These are phyloP conservation scores for Hippocampus barbouri DNA, from an alignment of 2,113 vertebrate species.

Conservation along the genomic window DNA sequence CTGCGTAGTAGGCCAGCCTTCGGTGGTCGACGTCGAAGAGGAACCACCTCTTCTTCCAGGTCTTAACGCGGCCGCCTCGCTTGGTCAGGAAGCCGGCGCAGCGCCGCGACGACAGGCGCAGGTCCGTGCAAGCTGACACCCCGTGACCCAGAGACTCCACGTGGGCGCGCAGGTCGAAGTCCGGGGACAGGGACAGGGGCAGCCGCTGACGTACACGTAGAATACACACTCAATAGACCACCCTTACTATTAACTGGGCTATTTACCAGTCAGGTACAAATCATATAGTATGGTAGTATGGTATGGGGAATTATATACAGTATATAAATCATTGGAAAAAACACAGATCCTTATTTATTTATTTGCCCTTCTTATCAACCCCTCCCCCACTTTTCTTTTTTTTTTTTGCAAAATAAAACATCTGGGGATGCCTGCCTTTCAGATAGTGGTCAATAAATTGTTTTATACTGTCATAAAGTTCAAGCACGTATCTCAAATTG, in stretches of 20 bases:
- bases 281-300: too few species aligned
- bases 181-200: constrained; percentile 64
- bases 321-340: neutral
- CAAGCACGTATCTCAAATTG: too few species aligned
- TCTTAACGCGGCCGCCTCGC: constrained; percentile 86
- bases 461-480: too few species aligned
- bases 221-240: neutral
- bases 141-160: constrained; percentile 83
- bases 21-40: constrained; percentile 83
- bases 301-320: too few species aligned
- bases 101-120: constrained; percentile 70
- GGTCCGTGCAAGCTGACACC: constrained; percentile 71
- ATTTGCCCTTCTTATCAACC: too few species aligned
- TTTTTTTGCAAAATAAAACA: too few species aligned
- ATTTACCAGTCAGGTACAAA: too few species aligned
- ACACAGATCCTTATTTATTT: neutral
- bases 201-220: constrained; percentile 15
- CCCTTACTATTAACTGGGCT: neutral
- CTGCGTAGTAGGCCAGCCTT: constrained; percentile 82
- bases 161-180: constrained; percentile 81
- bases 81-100: constrained; percentile 85
- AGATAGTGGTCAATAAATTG: too few species aligned
- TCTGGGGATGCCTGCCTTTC: too few species aligned
- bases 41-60: constrained; percentile 90
- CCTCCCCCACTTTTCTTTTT: too few species aligned